phyloP scores from a whole-genome alignment of 1,140 invertebrate species.

The Drosophila quadrilineata region DNA sequence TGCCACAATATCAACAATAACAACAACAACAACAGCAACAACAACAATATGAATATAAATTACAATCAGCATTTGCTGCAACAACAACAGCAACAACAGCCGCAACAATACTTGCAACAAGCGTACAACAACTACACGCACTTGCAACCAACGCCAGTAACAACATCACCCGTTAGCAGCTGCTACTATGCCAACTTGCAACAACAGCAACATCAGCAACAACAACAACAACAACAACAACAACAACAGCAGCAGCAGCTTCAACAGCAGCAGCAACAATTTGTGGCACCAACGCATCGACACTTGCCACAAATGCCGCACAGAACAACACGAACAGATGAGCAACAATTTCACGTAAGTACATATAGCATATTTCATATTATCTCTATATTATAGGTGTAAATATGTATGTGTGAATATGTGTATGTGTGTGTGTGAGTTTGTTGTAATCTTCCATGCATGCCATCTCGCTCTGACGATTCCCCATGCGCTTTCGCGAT shows the following conservation, averaged over 20 bases:
- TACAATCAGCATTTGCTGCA: slow-evolving; percentile 63
- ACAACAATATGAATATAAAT: slow-evolving; percentile 51
- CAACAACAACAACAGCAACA: slow-evolving; percentile 33
- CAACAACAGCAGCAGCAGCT: slow-evolving; percentile 16
- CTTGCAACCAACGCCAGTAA: slow-evolving; percentile 39
- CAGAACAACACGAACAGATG: slow-evolving; percentile 7
- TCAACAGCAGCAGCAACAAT: slow-evolving; percentile 40
- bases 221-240: slow-evolving; percentile 36
- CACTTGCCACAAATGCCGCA: slow-evolving; percentile 24
- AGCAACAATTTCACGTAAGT: slow-evolving; percentile 36
- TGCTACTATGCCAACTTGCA: slow-evolving; percentile 42
- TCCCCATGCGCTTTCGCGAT: slow-evolving; percentile 39
- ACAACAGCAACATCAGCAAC: slow-evolving; percentile 46
- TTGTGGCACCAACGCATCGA: slow-evolving; percentile 41
- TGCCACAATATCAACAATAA: slow-evolving; percentile 40
- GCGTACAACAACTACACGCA: slow-evolving; percentile 33
- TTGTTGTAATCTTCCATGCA: too few species aligned
- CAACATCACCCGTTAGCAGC: slow-evolving; percentile 46
- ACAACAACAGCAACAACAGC: slow-evolving; percentile 44
- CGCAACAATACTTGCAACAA: slow-evolving; percentile 44
- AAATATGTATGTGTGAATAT: background rate
- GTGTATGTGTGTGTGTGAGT: background rate
- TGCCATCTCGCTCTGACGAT: slow-evolving; percentile 20
- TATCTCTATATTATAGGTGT: background rate
- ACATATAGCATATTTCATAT: background rate